Conservation (phyloP, 1,140 invertebrate species). For the Calosoma granatense region DNA sequence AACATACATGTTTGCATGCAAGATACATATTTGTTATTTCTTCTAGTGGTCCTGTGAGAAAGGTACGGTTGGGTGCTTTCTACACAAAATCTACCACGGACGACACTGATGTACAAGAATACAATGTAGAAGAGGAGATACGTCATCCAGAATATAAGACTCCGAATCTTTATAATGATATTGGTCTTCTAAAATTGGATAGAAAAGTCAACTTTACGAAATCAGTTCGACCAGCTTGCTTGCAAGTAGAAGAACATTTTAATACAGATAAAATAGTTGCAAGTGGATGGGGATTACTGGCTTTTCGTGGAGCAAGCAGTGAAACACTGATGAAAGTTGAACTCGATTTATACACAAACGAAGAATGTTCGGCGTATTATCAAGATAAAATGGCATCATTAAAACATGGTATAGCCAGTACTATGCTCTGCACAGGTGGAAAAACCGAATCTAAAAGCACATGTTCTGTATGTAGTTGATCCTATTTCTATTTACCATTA, state of each 20-base stretch:
- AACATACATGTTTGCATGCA: no score
- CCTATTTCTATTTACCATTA: no score
- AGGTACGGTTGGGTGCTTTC: constrained; percentile 20
- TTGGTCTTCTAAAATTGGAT: constrained; percentile 61
- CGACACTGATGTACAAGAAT: constrained; percentile 33
- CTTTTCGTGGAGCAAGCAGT: constrained; percentile 12
- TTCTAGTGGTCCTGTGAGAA: constrained; percentile 20
- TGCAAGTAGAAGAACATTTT: constrained; percentile 44
- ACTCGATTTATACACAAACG: neutral
- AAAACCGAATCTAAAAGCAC: neutral
- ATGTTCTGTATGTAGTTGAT: no score
- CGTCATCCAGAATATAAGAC: constrained; percentile 39
- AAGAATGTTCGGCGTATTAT: neutral
- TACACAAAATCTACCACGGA: constrained; percentile 31
- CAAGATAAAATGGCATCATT: neutral
- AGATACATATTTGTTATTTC: no score
- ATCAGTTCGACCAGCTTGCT: constrained; percentile 70
- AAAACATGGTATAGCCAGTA: neutral
- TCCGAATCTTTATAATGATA: constrained; percentile 50
- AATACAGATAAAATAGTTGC: constrained; percentile 52
- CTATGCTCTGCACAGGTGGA: neutral
- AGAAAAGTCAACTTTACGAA: constrained; percentile 52
- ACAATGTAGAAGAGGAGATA: constrained; percentile 32
- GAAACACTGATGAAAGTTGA: neutral
- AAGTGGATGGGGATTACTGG: constrained; percentile 35